A percentile compares a stretch with the other conserved stretches of the same genome.
Conservation (phyloP, 1,140 invertebrate species). For the Zeugodacus cucurbitae region DNA sequence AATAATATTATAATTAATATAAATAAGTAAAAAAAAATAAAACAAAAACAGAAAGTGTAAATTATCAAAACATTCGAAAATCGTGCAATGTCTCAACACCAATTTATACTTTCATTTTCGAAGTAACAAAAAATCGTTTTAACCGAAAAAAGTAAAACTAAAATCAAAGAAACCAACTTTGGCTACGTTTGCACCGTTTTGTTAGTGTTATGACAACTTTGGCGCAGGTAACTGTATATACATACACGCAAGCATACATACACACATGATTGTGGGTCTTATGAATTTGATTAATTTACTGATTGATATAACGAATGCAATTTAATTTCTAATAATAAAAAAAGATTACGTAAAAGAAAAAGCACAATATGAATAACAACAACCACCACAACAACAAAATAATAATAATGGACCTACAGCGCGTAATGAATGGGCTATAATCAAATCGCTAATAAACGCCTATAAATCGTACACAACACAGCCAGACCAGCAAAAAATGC, state of each 20-base stretch:
- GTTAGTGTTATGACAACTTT: neutral
- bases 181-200: neutral
- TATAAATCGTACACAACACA: slow-evolving; percentile 17
- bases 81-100: neutral
- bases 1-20: neutral
- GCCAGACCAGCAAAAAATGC: neutral
- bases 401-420: neutral
- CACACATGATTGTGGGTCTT: neutral
- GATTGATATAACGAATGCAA: slow-evolving; percentile 36
- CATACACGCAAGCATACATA: neutral
- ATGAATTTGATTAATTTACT: neutral
- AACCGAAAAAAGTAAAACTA: neutral
- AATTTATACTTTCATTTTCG: slow-evolving; percentile 18
- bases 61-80: neutral
- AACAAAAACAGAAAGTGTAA: neutral
- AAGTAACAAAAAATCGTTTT: neutral
- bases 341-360: slow-evolving; percentile 4
- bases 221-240: neutral
- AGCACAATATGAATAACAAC: neutral
- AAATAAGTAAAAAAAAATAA: neutral
- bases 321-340: slow-evolving; percentile 28
- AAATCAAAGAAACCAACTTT: neutral
- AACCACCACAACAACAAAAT: neutral
- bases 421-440: slow-evolving; percentile 13
- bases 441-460: slow-evolving; percentile 27